These are phyloP conservation scores for Apostichopus californicus DNA, from an alignment of 35 echinoderm and acorn worm genomes.

Conservation along the genomic window DNA sequence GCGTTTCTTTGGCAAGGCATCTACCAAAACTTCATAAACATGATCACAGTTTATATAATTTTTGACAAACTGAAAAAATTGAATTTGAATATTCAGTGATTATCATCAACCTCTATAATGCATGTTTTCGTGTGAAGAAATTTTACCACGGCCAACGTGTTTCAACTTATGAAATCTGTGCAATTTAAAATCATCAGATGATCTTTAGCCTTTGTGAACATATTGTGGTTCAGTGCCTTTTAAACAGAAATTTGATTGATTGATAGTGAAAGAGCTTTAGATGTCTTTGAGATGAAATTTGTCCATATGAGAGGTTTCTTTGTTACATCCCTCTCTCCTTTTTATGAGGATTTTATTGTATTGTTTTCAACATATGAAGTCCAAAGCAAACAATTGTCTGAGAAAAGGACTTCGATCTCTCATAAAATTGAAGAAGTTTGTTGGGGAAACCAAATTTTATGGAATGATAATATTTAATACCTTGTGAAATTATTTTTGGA, in stretches of 20 bases:
- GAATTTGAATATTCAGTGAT: not conserved
- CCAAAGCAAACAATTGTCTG: not conserved
- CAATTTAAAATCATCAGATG: not conserved
- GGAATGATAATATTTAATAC: not conserved
- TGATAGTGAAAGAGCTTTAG: not conserved
- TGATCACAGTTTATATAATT: not conserved
- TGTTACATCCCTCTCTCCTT: not conserved
- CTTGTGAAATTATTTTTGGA: slow-evolving; percentile 2
- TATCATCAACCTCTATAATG: not conserved
- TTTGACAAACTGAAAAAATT: not conserved
- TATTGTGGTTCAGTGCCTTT: not conserved
- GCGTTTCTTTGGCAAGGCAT: not conserved
- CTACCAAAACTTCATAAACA: not conserved
- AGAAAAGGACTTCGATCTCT: not conserved
- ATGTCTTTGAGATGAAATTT: not conserved
- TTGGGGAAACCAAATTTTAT: not conserved
- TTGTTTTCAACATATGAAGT: slow-evolving; percentile 10
- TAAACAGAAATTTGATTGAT: not conserved
- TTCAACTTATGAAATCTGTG: not conserved
- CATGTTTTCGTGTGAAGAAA: not conserved
- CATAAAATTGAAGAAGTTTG: not conserved
- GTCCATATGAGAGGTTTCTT: not conserved
- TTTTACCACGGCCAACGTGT: not conserved
- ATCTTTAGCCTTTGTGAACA: not conserved
- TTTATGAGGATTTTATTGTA: not conserved